Percentiles rank a stretch among this genome's conserved stretches.
Conservation (phyloP, 1,140 invertebrate genomes). For the Marisa cornuarietis region DNA sequence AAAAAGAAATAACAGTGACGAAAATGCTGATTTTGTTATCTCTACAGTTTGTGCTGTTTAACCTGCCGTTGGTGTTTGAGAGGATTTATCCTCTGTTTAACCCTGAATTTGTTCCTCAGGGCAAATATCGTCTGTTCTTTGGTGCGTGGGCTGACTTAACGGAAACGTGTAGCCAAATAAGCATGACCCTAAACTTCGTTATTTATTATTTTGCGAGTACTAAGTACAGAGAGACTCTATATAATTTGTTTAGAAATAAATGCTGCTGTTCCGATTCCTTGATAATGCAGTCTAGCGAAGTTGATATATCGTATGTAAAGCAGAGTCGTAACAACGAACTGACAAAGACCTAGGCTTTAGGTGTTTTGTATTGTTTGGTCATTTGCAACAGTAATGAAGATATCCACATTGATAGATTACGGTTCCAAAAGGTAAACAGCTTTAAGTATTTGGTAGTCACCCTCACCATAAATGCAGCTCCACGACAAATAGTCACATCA, state of each 20-base stretch:
- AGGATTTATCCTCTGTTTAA: neutral
- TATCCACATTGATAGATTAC: too few species aligned
- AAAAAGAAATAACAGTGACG: slow-evolving; percentile 4
- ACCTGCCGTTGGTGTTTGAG: neutral
- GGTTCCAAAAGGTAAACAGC: too few species aligned
- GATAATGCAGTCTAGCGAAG: too few species aligned
- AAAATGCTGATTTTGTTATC: slow-evolving; percentile 10
- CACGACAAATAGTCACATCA: too few species aligned
- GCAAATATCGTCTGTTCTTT: slow-evolving; percentile 2
- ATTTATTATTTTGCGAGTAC: slow-evolving; percentile 9
- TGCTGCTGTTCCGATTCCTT: too few species aligned
- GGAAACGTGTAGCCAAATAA: neutral
- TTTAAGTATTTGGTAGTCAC: too few species aligned
- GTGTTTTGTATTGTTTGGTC: too few species aligned
- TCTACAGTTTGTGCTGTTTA: neutral
- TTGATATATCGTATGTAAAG: too few species aligned
- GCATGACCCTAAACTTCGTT: slow-evolving; percentile 4
- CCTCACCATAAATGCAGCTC: too few species aligned
- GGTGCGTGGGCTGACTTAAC: neutral
- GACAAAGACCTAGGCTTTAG: too few species aligned
- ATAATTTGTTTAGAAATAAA: neutral
- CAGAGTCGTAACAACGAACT: too few species aligned
- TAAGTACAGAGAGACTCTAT: neutral
- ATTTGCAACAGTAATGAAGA: too few species aligned
- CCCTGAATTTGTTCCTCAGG: neutral